phyloP scores from a whole-genome alignment of 2,888 invertebrate genomes.

The Pheosia tremula region DNA sequence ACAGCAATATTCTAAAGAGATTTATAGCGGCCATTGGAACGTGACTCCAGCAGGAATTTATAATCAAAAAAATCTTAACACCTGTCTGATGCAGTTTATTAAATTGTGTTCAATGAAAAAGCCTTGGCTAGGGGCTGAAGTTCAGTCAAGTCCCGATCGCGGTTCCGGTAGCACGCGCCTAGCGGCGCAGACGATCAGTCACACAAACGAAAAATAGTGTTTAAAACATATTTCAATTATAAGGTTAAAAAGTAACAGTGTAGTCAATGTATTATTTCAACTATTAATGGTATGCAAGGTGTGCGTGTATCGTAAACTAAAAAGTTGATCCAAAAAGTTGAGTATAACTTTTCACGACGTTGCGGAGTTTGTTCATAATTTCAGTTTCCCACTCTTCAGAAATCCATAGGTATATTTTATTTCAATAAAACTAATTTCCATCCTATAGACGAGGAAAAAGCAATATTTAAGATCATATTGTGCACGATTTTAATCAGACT shows the following conservation, averaged over 20 bases:
- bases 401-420: neutral
- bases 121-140: slow-evolving; percentile 16
- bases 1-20: slow-evolving; percentile 13
- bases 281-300: neutral
- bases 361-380: no score
- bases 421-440: neutral
- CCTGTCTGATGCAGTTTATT: slow-evolving; percentile 31
- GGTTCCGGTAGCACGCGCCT: slow-evolving; percentile 32
- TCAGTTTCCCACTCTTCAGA: no score
- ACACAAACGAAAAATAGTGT: slow-evolving; percentile 18
- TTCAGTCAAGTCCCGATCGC: slow-evolving; percentile 39
- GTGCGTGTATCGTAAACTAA: neutral
- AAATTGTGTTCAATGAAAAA: slow-evolving; percentile 18
- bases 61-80: slow-evolving; percentile 19
- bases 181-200: slow-evolving; percentile 19
- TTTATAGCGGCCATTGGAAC: slow-evolving; percentile 16
- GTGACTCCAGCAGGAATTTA: slow-evolving; percentile 13
- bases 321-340: slow-evolving; percentile 10
- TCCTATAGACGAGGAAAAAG: neutral
- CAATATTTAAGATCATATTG: slow-evolving; percentile 9
- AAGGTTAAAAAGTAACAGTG: slow-evolving; percentile 1
- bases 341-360: slow-evolving; percentile 23
- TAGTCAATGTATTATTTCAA: neutral
- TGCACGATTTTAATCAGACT: slow-evolving; percentile 15
- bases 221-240: slow-evolving; percentile 9